Base-by-base conservation (phyloP, 2,113 vertebrate species). In the Brevimyrus niger region DNA sequence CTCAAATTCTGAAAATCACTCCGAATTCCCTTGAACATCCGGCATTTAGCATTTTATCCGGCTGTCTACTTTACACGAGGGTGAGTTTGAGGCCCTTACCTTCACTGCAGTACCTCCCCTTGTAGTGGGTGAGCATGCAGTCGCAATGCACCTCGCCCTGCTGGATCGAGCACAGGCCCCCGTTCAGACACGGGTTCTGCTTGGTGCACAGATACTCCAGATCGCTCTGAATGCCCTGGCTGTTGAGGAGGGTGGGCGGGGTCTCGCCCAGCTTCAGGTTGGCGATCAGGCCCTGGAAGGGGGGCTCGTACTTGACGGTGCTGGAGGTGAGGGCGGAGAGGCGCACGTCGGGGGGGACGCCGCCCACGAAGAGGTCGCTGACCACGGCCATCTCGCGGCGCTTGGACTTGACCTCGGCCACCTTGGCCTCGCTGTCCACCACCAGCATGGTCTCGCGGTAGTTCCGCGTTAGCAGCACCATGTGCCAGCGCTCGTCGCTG, bases 301-400 rank as follows among this genome's bases (percentile, higher is more conserved):
- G 97, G 3, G 96, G 96, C 94, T 99, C 97, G n/a, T 98, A 98
- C 93, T 98, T 98, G 58, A 97, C 97, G 0, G 97, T 97, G 96
- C 97, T 98, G 90, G 97, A 98, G 0, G 97, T 98, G 87, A 99
- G 95, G 17, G 97, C 97, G 0, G 97, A 98, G 17, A 98, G 97
- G 3, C 97, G 97, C n/a, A 99, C 97, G 9, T 99, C 98, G 0
- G 97, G 97, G 0, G 98, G 97, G 92, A 99, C 97, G 4, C 98
- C 98, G 0, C 98, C 98, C 0, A 99, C 95, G 31, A 97, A 98
- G 69, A 99, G 96, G 94, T 99, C 97, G 23, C 97, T 98, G 91
- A 94, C 96, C 92, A 98, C 97, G 0, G 95, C 96, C 97, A 98
- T 98, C 93, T 98, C 97, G 27, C 96, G 96, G 51, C 97, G 94